These are phyloP conservation scores for Peromyscus polionotus DNA, from an alignment of 2,113 vertebrate genomes.

Conservation along the genomic window DNA sequence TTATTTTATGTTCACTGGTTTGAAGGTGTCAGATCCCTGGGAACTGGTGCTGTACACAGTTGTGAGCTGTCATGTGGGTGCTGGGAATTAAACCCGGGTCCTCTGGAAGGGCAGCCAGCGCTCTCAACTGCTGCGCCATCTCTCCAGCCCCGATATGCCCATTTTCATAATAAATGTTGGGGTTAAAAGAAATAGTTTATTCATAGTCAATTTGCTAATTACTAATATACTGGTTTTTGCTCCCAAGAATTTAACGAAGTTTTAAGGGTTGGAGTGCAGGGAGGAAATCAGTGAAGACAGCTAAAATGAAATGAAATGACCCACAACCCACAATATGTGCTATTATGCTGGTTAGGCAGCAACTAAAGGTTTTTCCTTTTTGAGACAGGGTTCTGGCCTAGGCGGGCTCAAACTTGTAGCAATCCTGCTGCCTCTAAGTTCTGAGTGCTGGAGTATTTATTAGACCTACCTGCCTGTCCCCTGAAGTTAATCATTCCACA, in stretches of 20 bases:
- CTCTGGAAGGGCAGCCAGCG: too few relatives aligned
- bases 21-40: too few relatives aligned
- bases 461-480: background rate
- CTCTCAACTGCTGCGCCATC: too few relatives aligned
- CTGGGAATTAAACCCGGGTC: too few relatives aligned
- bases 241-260: constrained; percentile 46
- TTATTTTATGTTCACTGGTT: too few relatives aligned
- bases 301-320: constrained; percentile 64
- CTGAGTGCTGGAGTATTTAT: background rate
- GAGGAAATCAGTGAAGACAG: constrained; percentile 27
- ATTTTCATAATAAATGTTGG: constrained; percentile 27
- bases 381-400: background rate
- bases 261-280: background rate
- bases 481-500: constrained; percentile 40
- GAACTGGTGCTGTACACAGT: too few relatives aligned
- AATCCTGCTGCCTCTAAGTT: background rate
- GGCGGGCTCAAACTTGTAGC: background rate
- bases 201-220: constrained; percentile 47
- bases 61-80: too few relatives aligned
- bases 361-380: background rate
- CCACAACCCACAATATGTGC: background rate
- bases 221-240: constrained; percentile 31
- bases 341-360: background rate
- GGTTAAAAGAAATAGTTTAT: constrained; percentile 46
- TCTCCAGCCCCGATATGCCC: too few relatives aligned